Evolutionary conservation across 2,797 vertebrate genomes (phyloP).

Genomic region (Anomalospiza imberbis): DNA sequence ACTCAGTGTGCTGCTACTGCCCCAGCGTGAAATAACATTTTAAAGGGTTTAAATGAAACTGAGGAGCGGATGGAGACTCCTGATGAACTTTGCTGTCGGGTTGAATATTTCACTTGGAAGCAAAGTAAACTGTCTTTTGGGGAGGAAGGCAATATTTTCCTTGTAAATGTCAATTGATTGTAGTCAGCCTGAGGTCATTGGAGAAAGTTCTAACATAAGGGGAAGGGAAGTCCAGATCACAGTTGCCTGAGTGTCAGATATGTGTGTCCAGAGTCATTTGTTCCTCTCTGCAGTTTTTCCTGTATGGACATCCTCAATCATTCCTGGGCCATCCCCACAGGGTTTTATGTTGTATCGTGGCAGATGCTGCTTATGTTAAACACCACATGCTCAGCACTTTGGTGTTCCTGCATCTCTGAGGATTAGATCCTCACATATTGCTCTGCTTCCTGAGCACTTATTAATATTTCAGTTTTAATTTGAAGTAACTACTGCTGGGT

Average conservation of each 20-base stretch:
- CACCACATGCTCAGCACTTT: slow-evolving; percentile 63
- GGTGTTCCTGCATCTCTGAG: slow-evolving; percentile 42
- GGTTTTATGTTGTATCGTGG: not conserved
- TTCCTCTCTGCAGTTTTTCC: not conserved
- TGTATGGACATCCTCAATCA: slow-evolving; percentile 4
- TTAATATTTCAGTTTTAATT: slow-evolving; percentile 57
- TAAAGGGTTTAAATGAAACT: not conserved
- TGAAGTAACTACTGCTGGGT: not conserved
- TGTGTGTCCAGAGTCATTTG: not conserved
- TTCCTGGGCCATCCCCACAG: not conserved
- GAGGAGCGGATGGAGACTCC: not conserved
- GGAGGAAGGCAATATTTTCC: not conserved
- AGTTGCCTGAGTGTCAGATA: not conserved
- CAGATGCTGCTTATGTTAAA: slow-evolving; percentile 71
- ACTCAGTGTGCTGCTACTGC: not conserved
- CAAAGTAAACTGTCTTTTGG: not conserved
- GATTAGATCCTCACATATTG: slow-evolving; percentile 32
- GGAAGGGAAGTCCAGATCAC: not conserved
- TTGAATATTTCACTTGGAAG: not conserved
- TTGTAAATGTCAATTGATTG: not conserved
- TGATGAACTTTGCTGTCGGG: not conserved
- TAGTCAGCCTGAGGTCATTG: not conserved
- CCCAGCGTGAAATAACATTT: not conserved
- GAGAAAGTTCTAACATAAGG: not conserved
- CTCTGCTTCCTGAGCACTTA: slow-evolving; percentile 46